Conservation (phyloP, 2,113 vertebrate species). For the Melanocharis versteri region DNA sequence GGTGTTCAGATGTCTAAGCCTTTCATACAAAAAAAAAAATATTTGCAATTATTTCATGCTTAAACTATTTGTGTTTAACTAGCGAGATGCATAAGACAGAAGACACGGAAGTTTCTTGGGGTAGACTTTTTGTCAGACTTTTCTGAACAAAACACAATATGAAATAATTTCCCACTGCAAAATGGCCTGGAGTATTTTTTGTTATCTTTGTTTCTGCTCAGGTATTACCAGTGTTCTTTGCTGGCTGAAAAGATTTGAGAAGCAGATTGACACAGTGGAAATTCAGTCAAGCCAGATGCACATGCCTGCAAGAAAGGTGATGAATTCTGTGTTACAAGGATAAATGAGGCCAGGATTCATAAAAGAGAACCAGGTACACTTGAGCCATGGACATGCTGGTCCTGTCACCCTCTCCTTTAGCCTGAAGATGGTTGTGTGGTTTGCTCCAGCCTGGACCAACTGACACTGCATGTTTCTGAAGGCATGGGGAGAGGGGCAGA, state of each 20-base stretch:
- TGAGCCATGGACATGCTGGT: neutral
- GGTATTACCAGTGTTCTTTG: neutral
- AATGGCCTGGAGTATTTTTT: neutral
- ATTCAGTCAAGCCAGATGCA: neutral
- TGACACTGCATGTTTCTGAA: neutral
- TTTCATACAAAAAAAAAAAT: neutral
- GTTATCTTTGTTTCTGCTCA: neutral
- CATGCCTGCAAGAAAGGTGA: neutral
- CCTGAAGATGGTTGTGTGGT: neutral
- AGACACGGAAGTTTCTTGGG: neutral
- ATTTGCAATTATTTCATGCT: neutral
- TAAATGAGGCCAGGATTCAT: neutral
- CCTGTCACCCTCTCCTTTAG: neutral
- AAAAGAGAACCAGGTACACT: accelerated
- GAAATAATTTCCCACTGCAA: neutral
- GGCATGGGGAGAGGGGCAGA: neutral
- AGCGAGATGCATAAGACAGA: neutral
- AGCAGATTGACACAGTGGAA: neutral
- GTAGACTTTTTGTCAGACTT: neutral
- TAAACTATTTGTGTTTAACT: neutral
- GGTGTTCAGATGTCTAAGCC: neutral
- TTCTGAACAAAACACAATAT: neutral
- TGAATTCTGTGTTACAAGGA: neutral
- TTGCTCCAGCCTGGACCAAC: neutral
- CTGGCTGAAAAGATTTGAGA: neutral